Evolutionary conservation across 35 echinoderm and acorn worm species (phyloP).

Genomic region (Ophiothrix spiculata): DNA sequence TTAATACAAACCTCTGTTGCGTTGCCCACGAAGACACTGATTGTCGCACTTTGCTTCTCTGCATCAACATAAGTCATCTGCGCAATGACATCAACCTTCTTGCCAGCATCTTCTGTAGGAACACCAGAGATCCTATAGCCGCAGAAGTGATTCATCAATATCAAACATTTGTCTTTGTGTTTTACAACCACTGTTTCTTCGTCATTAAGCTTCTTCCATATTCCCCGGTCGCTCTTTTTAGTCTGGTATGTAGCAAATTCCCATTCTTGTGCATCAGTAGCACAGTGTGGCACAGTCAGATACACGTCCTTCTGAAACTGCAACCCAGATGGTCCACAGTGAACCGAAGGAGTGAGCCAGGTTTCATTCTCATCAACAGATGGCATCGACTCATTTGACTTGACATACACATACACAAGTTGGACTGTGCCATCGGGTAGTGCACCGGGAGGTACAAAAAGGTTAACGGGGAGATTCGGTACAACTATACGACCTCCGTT

Average conservation of each 20-base stretch:
- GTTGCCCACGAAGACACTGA: too few species aligned
- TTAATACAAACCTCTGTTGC: too few species aligned
- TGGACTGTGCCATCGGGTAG: constrained; percentile 1
- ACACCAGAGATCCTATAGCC: neutral
- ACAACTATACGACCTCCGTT: constrained; percentile 6
- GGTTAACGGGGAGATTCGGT: neutral
- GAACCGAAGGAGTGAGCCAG: constrained; percentile 8
- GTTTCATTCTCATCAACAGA: neutral
- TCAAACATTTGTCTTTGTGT: neutral
- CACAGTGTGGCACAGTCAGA: constrained; percentile 18
- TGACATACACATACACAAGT: constrained; percentile 16
- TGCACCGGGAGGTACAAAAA: constrained; percentile 17
- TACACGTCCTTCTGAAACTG: neutral
- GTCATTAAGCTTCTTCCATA: neutral
- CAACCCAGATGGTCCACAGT: constrained; percentile 25
- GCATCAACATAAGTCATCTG: too few species aligned
- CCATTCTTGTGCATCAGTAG: neutral
- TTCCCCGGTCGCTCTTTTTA: neutral
- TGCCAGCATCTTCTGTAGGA: neutral
- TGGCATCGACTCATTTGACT: neutral
- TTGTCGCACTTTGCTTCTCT: too few species aligned
- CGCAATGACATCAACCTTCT: too few species aligned
- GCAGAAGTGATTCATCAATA: constrained; percentile 25
- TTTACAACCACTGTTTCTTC: neutral
- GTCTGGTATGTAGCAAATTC: neutral